Conservation (phyloP, 2,113 vertebrate genomes). For the Tachycineta bicolor region DNA sequence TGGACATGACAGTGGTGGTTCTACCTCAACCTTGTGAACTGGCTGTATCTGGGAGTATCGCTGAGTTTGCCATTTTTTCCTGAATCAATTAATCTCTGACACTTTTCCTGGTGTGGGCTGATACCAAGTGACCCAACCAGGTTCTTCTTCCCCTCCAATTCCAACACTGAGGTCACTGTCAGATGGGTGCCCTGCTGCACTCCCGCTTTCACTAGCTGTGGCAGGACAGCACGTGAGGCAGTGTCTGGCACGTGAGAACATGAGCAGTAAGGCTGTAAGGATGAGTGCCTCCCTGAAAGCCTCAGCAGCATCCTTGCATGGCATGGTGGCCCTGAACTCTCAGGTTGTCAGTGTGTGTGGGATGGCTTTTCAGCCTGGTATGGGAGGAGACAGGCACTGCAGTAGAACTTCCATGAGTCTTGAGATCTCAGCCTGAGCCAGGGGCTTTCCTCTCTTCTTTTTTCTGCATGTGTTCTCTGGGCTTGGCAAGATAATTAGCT, state of each 20-base stretch:
- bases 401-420: background rate
- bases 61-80: background rate
- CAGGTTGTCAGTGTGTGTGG: background rate
- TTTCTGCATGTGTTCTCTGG: background rate
- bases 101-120: background rate
- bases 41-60: background rate
- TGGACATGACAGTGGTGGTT: background rate
- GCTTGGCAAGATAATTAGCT: background rate
- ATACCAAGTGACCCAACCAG: background rate
- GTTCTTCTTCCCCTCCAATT: background rate
- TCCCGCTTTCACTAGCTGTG: background rate
- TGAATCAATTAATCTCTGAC: background rate
- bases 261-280: background rate
- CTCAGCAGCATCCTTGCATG: accelerated
- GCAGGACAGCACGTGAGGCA: background rate
- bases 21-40: background rate
- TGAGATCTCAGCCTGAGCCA: background rate
- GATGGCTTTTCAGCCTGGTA: background rate
- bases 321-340: no score
- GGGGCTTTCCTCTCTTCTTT: background rate
- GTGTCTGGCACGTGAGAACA: accelerated
- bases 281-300: accelerated
- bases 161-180: accelerated
- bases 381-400: background rate
- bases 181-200: background rate